Evolutionary conservation across 2,888 invertebrate genomes (phyloP), one percentile per base, ranked within the genome.

Genomic region (Spatulosminthurus flaviceps): DNA sequence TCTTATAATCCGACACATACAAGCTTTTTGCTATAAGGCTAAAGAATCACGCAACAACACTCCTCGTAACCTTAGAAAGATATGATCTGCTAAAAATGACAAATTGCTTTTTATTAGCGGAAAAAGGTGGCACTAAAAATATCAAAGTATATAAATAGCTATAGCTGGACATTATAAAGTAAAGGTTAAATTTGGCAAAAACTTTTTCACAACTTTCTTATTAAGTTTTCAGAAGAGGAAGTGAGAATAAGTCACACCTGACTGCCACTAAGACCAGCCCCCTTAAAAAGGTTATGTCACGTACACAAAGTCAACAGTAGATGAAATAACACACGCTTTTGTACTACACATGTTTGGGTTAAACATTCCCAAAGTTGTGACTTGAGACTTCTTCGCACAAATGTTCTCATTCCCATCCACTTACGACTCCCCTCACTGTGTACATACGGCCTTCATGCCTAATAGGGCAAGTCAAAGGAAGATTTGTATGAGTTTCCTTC

Each of bases 261-360:
- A 51, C 51, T 51, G 51, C 19, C 5, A 51, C 51, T 51, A 16
- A 51, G 51, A 51, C 16, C 19, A 13, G 16, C 5, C 19, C n/a
- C n/a, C 51, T 51, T 51, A 51, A 51, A 51, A 51, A 51, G 51
- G 51, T 51, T 51, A 51, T 51, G 51, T 51, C 51, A 51, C 51
- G 51, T 2, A 51, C 51, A 51, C 51, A 51, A n/a, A 51, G 51
- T 51, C 29, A 41, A 22, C 71, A 42, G n/a, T n/a, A 22, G 24
- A 71, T 21, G 26, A 41, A 41, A 71, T 16, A 21, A 7, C 19
- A 22, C n/a, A n/a, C n/a, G n/a, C n/a, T n/a, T n/a, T 7, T 41
- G 41, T n/a, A 22, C 2, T 29, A 2, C 29, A 69, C 13, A 1
- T 34, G 69, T 28, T 34, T 21, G 69, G 16, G 21, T 13, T 51